Evolutionary conservation across 1,140 invertebrate species (phyloP).

Genomic region (Drosophila watanabei): DNA sequence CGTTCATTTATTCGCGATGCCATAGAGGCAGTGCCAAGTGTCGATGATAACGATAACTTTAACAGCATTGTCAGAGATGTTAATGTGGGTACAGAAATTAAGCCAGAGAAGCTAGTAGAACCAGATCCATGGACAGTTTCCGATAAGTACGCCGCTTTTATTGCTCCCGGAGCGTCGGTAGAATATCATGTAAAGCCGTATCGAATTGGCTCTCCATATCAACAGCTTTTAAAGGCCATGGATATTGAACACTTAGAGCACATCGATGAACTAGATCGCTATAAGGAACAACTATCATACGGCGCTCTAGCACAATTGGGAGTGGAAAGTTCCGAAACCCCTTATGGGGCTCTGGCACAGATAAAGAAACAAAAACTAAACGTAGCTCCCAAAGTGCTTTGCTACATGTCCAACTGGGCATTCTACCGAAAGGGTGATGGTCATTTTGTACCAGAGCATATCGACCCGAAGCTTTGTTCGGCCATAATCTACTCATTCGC

Average conservation of each 20-base stretch:
- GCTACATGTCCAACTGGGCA: slow-evolving; percentile 96
- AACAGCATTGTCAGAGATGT: slow-evolving; percentile 30
- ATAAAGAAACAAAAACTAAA: slow-evolving; percentile 66
- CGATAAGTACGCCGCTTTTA: slow-evolving; percentile 86
- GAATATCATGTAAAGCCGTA: slow-evolving; percentile 65
- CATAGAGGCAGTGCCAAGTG: slow-evolving; percentile 87
- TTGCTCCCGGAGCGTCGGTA: slow-evolving; percentile 38
- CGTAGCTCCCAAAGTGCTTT: slow-evolving; percentile 88
- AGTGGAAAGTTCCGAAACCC: slow-evolving; percentile 2
- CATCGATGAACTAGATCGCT: slow-evolving; percentile 64
- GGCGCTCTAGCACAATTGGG: slow-evolving; percentile 51
- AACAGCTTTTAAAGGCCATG: slow-evolving; percentile 65
- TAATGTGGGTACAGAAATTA: slow-evolving; percentile 25
- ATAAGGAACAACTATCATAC: slow-evolving; percentile 56
- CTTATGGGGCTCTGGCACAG: slow-evolving; percentile 67
- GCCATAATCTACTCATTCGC: slow-evolving; percentile 96
- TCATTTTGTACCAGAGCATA: slow-evolving; percentile 94
- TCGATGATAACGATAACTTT: slow-evolving; percentile 35
- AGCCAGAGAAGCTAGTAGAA: slow-evolving; percentile 35
- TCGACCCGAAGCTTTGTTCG: slow-evolving; percentile 93
- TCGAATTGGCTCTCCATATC: slow-evolving; percentile 74
- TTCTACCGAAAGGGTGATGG: slow-evolving; percentile 93
- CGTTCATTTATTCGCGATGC: slow-evolving; percentile 87
- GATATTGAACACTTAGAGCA: slow-evolving; percentile 65
- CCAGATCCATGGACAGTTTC: slow-evolving; percentile 66